phyloP scores from a whole-genome alignment of 1,140 invertebrate species.

The Ostrea edulis region DNA sequence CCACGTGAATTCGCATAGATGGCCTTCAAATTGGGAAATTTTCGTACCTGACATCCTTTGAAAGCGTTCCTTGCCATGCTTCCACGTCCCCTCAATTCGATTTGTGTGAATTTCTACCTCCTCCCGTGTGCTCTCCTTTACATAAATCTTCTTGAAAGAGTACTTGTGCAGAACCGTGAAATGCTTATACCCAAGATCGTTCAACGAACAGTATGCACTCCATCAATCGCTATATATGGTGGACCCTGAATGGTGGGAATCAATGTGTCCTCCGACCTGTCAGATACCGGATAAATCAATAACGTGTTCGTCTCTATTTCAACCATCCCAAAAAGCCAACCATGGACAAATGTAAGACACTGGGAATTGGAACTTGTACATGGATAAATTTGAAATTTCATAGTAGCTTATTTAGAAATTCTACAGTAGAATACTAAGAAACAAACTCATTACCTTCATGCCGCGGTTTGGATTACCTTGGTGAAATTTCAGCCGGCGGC shows the following conservation, averaged over 20 bases:
- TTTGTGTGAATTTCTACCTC: slow-evolving; percentile 31
- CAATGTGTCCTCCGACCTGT: not conserved
- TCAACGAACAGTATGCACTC: slow-evolving; percentile 37
- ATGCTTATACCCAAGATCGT: slow-evolving; percentile 35
- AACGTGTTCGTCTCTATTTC: slow-evolving; percentile 5
- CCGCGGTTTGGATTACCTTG: slow-evolving; percentile 1
- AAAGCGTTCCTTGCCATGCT: slow-evolving; percentile 48
- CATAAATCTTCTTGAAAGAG: slow-evolving; percentile 39
- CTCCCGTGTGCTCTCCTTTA: slow-evolving; percentile 17
- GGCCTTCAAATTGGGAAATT: too few species aligned
- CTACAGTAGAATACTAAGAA: not conserved
- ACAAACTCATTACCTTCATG: not conserved
- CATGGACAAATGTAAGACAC: not conserved
- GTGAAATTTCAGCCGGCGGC: not conserved
- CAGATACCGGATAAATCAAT: not conserved
- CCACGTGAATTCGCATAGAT: too few species aligned
- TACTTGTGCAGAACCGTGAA: slow-evolving; percentile 44
- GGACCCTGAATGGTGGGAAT: not conserved
- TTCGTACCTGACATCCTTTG: not conserved
- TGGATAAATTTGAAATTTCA: not conserved
- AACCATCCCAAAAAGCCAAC: slow-evolving; percentile 14
- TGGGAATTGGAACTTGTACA: not conserved
- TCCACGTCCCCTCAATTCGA: slow-evolving; percentile 47
- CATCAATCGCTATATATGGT: slow-evolving; percentile 49
- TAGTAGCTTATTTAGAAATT: slow-evolving; percentile 8